Evolutionary conservation across 2,797 vertebrate genomes (phyloP), one percentile per base, ranked within the genome.

Genomic region (Neostethus bicornis): DNA sequence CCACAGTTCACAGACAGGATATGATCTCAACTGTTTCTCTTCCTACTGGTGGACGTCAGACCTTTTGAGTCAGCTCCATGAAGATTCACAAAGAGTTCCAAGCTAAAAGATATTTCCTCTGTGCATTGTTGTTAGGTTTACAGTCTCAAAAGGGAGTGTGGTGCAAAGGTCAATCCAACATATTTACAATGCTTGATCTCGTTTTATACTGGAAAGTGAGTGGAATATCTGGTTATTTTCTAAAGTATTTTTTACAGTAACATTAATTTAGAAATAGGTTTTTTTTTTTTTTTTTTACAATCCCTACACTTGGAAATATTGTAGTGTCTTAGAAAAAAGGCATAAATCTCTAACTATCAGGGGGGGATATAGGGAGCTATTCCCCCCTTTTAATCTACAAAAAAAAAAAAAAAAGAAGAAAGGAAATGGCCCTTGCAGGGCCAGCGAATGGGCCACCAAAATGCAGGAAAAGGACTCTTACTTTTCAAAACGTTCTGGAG

Each of bases 1-100:
- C 47, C 42, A 39, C 53, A 42, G 63, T 47, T 77, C 69, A 61
- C 70, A 77, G 59, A 82, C 79, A 88, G 90, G 89, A 90, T 85
- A 47, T 89, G 81, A 90, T 70, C 73, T 78, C 51, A 85, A 66
- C 56, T 34, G 31, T 77, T 64, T 62, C 73, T 66, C 74, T 91
- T 92, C 81, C 85, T 87, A 78, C 75, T 49, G 61, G 39, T 73
- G 70, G 65, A 78, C 64, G 51, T 39, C 17, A 4, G 38, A 44
- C 59, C 46, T 34, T 87, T 68, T 71, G 58, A 84, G 63, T 85
- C 75, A 61, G 55, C 50, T 50, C 51, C 50, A 46, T 48, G 73
- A 76, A 62, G 65, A 39, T 39, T 66, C 71, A 76, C 61, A 81
- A 61, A 58, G 43, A 56, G 32, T 17, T 5, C 49, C n/a, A 41